Conservation (phyloP, 2,113 vertebrate species). For the Smithornis capensis region DNA sequence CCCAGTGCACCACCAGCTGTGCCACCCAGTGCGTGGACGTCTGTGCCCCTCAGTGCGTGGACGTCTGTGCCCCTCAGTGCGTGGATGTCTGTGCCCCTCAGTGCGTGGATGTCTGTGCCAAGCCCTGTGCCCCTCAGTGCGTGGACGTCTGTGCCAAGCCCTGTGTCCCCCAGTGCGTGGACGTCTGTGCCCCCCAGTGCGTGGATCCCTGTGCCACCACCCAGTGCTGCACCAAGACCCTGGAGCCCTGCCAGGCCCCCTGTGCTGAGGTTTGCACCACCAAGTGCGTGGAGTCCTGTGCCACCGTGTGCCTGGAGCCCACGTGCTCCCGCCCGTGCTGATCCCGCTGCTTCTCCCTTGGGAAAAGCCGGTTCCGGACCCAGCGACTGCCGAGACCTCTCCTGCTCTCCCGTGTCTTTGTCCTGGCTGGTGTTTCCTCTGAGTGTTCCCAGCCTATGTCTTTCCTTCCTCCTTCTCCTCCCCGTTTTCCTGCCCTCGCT, state of each 20-base stretch:
- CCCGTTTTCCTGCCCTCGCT: neutral
- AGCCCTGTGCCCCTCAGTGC: neutral
- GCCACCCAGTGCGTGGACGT: neutral
- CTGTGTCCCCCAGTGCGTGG: neutral
- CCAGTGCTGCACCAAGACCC: neutral
- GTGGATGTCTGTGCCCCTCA: neutral
- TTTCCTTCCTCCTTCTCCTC: neutral
- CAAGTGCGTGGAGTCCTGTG: neutral
- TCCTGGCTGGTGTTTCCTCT: neutral
- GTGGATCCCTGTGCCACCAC: neutral
- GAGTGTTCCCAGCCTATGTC: neutral
- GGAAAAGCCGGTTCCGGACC: neutral
- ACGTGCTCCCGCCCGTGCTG: neutral
- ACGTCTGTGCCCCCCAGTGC: neutral
- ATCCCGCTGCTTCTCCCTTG: neutral
- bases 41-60: neutral
- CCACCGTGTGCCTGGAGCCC: constrained; percentile 19
- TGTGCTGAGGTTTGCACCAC: neutral
- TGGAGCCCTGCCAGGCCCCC: neutral
- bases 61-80: neutral
- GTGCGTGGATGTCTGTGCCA: neutral
- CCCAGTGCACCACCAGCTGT: neutral
- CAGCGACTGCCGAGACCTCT: accelerated
- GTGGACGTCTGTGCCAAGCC: neutral
- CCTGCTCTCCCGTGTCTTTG: neutral